Base-by-base conservation (phyloP, 2,888 invertebrate genomes). In the Eucera pruinosa region DNA sequence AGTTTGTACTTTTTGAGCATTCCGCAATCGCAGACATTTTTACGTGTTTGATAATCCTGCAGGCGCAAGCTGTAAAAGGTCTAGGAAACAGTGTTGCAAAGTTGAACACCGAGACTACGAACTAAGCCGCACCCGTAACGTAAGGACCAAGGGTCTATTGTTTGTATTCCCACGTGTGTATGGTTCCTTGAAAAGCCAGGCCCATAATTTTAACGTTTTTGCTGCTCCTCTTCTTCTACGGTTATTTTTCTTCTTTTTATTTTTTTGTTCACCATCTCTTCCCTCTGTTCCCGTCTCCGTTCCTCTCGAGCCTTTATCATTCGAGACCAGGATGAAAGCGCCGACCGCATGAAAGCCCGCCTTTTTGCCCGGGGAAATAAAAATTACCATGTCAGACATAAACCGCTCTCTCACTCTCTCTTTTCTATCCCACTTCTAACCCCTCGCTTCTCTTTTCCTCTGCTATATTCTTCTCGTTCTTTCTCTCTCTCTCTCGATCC, bases 321-420 rank as follows among this genome's bases (percentile, higher is more conserved):
- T 80, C 74, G 75, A 74, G 83, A 85, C 78, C 77, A 80, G 83
- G 86, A 83, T 86, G 84, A 86, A 86, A 86, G 86, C 84, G 71
- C 72, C 84, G 77, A 86, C 86, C 84, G 81, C 86, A 83, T 86
- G 81, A 83, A 84, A 86, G 85, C 82, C 75, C 84, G 74, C 73
- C 86, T 86, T 86, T 86, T 86, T 86, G 80, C 84, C 86, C 69
- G 81, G 78, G 81, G 86, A 86, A 86, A 86, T 86, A 86, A 86
- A 86, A 86, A 86, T 86, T 86, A 86, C 86, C 86, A 86, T 86
- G 86, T 86, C 86, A 84, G 83, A 84, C 86, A 84, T 84, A 86
- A 86, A 86, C 84, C 80, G 76, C 71, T 55, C 67, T 52, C 60
- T 64, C 66, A 50, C 57, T 69, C 58, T 47, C 58, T 62, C 36